phyloP scores from a whole-genome alignment of 2,888 invertebrate genomes.

The Parthenolecanium corni region DNA sequence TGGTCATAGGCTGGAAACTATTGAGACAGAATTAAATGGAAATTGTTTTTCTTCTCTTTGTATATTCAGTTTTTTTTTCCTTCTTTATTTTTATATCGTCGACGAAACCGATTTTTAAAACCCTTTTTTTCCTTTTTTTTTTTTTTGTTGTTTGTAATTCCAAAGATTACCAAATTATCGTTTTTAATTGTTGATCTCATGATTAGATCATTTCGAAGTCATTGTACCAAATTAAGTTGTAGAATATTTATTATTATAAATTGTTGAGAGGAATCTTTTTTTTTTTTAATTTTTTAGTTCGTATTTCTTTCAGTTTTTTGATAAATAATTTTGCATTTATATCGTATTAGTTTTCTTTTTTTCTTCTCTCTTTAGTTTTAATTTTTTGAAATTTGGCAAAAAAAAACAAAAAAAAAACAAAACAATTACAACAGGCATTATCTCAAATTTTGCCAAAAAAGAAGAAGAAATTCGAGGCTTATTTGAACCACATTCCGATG shows the following conservation, averaged over 20 bases:
- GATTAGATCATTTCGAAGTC: slow-evolving; percentile 22
- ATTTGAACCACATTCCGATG: background rate
- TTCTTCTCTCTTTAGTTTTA: too few species aligned
- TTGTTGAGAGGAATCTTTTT: slow-evolving; percentile 11
- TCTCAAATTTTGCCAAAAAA: background rate
- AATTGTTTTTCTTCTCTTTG: background rate
- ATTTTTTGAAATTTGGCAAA: background rate
- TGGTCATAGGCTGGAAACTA: slow-evolving; percentile 23
- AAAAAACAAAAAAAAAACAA: slow-evolving; percentile 1
- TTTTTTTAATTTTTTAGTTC: background rate
- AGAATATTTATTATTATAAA: slow-evolving; percentile 9
- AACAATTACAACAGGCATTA: background rate
- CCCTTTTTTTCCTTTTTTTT: background rate
- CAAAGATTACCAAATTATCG: slow-evolving; percentile 27
- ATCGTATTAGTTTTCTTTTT: slow-evolving; percentile 6
- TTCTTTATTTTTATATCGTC: background rate
- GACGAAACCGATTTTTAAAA: background rate
- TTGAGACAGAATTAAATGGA: slow-evolving; percentile 13
- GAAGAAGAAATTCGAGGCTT: background rate
- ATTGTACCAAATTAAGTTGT: slow-evolving; percentile 24
- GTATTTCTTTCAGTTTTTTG: background rate
- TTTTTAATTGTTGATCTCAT: slow-evolving; percentile 25
- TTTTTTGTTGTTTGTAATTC: slow-evolving; percentile 4
- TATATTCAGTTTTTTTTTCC: background rate
- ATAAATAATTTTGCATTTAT: slow-evolving; percentile 12